Evolutionary conservation across 2,888 invertebrate genomes (phyloP), one percentile per base, ranked within the genome.

Genomic region (Amaurobius ferox): DNA sequence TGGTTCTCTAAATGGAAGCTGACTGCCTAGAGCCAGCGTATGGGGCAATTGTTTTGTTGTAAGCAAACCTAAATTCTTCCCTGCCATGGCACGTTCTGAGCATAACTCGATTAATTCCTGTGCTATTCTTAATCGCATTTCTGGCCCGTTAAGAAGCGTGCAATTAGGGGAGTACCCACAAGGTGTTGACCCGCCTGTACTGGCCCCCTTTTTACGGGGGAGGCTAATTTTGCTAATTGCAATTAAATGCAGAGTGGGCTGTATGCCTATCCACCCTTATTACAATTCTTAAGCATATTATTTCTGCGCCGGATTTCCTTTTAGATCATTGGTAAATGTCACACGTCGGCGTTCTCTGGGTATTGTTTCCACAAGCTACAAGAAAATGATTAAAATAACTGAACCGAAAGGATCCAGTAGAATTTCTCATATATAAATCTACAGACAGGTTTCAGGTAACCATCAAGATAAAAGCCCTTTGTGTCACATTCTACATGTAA

Each of bases 101-200:
- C 67, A 76, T 81, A 81, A 81, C 76, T 81, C 81, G 81, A 81
- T 81, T 81, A 81, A 81, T 81, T 76, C 62, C 76, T 76, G 40
- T 55, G 70, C 74, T 32, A 55, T 73, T 76, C 76, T 70, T 81
- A 81, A 81, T 81, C 81, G 81, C 81, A 76, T 76, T 80, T 76
- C 81, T 70, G 44, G 44, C 74, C 68, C 74, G 74, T 67, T 68
- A 68, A 81, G 81, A 74, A 68, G 76, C 70, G 26, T 35, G 81
- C 81, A 81, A 81, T 81, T 81, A 81, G 81, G 23, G 70, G 55
- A 76, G 81, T 64, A 70, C 76, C 81, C 62, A 55, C 55, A 29
- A 81, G 81, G 81, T 81, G 81, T 76, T 81, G 81, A 81, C 81
- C 81, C 67, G 74, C 80, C 40, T 39, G 55, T 40, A 66, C 44